These are phyloP conservation scores for Xestia ashworthii DNA, from an alignment of 2,888 invertebrate species.

Conservation along the genomic window DNA sequence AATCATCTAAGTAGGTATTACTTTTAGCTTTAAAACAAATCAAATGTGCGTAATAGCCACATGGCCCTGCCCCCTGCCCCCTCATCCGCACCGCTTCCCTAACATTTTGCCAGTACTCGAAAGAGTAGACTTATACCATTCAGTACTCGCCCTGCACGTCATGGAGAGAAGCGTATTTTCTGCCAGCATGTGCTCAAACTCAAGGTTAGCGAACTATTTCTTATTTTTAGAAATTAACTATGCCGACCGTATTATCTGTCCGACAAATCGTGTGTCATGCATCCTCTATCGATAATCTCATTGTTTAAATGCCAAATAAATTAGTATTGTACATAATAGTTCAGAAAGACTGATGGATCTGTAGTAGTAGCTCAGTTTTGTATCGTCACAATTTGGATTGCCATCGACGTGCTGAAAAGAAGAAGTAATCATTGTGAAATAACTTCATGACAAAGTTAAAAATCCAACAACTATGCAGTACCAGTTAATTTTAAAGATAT, in stretches of 20 bases:
- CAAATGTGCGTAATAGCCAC: background rate
- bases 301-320: background rate
- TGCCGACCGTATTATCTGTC: background rate
- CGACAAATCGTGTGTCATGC: background rate
- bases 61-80: background rate
- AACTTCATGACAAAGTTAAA: too few species aligned
- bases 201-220: background rate
- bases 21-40: background rate
- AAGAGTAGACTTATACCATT: too few species aligned
- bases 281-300: background rate
- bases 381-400: too few species aligned
- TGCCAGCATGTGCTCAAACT: background rate
- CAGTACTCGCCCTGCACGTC: background rate
- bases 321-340: background rate
- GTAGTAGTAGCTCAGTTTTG: too few species aligned
- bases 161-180: background rate
- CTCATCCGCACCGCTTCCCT: too few species aligned
- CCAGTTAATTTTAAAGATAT: too few species aligned
- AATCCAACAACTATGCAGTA: too few species aligned
- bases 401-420: too few species aligned
- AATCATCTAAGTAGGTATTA: background rate
- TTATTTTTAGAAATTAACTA: slow-evolving; percentile 3
- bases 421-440: too few species aligned
- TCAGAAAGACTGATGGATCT: too few species aligned
- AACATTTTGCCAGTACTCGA: background rate